Conservation (phyloP, 2,113 vertebrate genomes). For the Myiopsitta monachus region DNA sequence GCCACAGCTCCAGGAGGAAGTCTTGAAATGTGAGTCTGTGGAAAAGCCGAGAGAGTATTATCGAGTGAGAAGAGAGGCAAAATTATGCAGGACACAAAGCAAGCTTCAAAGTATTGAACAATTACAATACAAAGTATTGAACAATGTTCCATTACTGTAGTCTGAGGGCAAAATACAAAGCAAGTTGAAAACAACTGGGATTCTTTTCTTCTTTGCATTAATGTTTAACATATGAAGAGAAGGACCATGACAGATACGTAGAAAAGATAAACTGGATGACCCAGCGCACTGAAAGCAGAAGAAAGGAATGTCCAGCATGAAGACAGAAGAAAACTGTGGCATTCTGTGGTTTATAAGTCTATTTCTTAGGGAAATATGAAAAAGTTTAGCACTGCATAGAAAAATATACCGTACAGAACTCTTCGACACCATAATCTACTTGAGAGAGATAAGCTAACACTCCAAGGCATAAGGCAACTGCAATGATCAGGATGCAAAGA, state of each 20-base stretch:
- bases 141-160: not conserved
- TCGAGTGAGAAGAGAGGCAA: not conserved
- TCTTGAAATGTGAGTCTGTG: conserved; percentile 97
- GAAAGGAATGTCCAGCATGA: not conserved
- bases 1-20: conserved; percentile 93
- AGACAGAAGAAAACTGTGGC: not conserved
- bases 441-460: not conserved
- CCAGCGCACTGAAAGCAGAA: not conserved
- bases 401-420: not conserved
- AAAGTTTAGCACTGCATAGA: not conserved
- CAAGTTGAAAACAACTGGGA: not conserved
- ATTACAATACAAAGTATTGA: not conserved
- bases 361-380: not conserved
- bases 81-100: not conserved
- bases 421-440: not conserved
- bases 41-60: conserved; percentile 46
- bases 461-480: not conserved
- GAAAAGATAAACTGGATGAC: not conserved
- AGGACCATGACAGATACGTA: not conserved
- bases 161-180: not conserved
- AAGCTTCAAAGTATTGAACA: not conserved
- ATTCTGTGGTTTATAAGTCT: not conserved
- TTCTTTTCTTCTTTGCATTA: not conserved
- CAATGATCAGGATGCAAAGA: not conserved
- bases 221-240: not conserved